A percentile compares a stretch with the other conserved stretches of the same genome.
Evolutionary conservation across 2,113 vertebrate species (phyloP).

Genomic region (Uria lomvia): DNA sequence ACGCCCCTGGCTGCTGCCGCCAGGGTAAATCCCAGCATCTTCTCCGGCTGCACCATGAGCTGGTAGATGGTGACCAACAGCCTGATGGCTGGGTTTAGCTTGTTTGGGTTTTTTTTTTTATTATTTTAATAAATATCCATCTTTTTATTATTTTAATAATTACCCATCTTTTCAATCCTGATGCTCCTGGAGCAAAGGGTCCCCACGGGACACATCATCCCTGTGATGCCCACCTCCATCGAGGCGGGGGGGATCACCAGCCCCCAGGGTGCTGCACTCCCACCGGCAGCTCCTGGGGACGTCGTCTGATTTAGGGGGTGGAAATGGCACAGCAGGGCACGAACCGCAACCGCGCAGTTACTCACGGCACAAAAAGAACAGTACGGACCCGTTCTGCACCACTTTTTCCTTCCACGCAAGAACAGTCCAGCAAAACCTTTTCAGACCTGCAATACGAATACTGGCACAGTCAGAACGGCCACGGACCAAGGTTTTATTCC

Average conservation of each 20-base stretch:
- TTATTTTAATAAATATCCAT: too few species aligned
- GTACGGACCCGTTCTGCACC: accelerated
- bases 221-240: background rate
- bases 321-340: background rate
- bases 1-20: background rate
- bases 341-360: background rate
- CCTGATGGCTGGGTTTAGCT: background rate
- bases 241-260: accelerated
- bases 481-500: background rate
- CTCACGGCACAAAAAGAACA: background rate
- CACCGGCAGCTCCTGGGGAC: background rate
- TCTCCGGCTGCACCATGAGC: background rate
- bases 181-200: background rate
- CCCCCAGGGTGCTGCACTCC: accelerated
- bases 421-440: background rate
- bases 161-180: background rate
- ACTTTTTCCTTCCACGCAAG: background rate
- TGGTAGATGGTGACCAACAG: background rate
- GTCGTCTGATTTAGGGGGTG: background rate
- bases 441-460: accelerated
- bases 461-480: background rate
- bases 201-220: background rate
- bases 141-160: too few species aligned
- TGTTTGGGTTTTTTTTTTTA: too few species aligned
- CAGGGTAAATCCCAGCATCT: background rate